These are phyloP conservation scores for Epicampocera succincta DNA, from an alignment of 2,888 invertebrate species.

Conservation along the genomic window DNA sequence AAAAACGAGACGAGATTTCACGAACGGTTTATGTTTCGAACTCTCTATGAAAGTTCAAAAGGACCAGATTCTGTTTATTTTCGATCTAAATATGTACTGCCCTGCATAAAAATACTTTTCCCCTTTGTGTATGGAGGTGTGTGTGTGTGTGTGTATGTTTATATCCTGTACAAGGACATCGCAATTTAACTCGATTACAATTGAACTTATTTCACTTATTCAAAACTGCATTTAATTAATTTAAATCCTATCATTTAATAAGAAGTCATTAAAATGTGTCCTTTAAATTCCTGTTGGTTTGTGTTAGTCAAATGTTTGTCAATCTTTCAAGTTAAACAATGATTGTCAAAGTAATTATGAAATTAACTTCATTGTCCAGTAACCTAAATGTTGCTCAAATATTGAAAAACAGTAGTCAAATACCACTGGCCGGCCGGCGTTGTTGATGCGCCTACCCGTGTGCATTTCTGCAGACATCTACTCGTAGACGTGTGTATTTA, in stretches of 20 bases:
- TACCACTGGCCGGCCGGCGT: neutral
- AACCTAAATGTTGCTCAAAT: constrained; percentile 40
- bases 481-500: neutral
- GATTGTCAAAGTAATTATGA: constrained; percentile 20
- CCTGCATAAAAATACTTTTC: no score
- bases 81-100: no score
- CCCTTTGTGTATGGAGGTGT: no score
- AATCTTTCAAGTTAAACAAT: neutral
- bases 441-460: neutral
- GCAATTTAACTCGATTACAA: no score
- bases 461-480: neutral
- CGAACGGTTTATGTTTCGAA: no score
- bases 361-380: constrained; percentile 34
- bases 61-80: no score
- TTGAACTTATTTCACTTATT: no score
- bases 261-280: neutral
- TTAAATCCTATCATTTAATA: neutral
- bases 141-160: no score
- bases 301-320: constrained; percentile 1
- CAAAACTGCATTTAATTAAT: neutral
- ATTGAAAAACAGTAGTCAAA: constrained; percentile 2
- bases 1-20: no score
- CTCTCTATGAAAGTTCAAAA: no score
- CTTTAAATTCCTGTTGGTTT: neutral
- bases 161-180: no score